These are phyloP conservation scores for Passer domesticus DNA, from an alignment of 2,113 vertebrate genomes.

Conservation along the genomic window DNA sequence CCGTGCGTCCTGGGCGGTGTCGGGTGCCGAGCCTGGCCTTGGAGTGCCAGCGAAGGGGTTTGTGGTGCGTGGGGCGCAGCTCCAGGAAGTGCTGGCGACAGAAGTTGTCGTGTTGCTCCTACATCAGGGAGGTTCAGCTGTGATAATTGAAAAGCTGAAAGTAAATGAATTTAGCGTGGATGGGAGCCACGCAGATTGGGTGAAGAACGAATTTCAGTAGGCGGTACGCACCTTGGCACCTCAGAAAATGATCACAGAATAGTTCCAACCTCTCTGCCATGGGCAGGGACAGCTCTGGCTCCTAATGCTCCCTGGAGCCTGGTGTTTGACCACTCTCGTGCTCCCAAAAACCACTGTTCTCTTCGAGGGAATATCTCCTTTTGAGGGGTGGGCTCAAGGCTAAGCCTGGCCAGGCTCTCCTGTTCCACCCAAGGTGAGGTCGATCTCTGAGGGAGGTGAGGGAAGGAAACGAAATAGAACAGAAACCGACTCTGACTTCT, in stretches of 20 bases:
- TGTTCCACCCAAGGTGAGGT: neutral
- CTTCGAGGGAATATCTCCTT: accelerated
- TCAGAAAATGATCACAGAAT: neutral
- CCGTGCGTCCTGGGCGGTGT: accelerated
- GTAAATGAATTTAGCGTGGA: neutral
- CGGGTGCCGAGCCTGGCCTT: accelerated
- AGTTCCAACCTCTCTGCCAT: neutral
- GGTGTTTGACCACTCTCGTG: accelerated
- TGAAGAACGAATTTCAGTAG: neutral
- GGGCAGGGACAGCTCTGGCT: neutral
- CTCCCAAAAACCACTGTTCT: neutral
- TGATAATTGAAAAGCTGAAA: neutral
- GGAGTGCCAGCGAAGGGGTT: accelerated
- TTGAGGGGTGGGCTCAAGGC: neutral
- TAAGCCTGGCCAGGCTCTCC: neutral
- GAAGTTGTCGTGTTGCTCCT: neutral
- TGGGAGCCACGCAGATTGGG: neutral
- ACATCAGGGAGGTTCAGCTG: neutral
- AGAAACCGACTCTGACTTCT: neutral
- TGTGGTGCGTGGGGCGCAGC: accelerated
- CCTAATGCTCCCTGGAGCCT: neutral
- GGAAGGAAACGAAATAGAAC: neutral
- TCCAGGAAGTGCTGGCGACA: accelerated
- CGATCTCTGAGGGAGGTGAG: accelerated
- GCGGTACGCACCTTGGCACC: accelerated